These are phyloP conservation scores for Mesembrinibis cayennensis DNA, from an alignment of 2,113 vertebrate species.

Conservation along the genomic window DNA sequence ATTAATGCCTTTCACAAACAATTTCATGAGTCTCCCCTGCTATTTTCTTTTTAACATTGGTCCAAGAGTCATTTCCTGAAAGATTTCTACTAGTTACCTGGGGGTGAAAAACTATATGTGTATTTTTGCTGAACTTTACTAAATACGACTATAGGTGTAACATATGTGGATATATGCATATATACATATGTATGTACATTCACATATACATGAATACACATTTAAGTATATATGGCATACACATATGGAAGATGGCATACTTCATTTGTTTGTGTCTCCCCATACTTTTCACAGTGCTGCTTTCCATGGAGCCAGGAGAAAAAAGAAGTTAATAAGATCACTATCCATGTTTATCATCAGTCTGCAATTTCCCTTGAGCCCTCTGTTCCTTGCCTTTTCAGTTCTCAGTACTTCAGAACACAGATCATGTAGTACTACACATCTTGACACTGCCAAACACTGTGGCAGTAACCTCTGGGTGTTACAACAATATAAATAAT, in stretches of 20 bases:
- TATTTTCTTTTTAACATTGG: background rate
- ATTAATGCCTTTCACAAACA: background rate
- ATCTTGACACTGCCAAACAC: background rate
- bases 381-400: background rate
- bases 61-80: background rate
- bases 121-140: background rate
- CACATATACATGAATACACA: background rate
- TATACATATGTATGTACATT: fast-evolving
- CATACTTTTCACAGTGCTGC: background rate
- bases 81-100: background rate
- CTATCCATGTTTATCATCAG: background rate
- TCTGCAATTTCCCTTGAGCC: background rate
- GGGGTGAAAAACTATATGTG: background rate
- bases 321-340: background rate
- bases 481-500: background rate
- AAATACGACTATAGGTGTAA: background rate
- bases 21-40: fast-evolving
- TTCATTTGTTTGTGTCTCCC: background rate
- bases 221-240: background rate
- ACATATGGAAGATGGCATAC: background rate
- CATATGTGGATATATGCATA: background rate
- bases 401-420: background rate
- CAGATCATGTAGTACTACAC: fast-evolving
- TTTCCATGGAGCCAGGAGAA: background rate
- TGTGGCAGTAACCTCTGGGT: background rate